Base-by-base conservation (phyloP, 2,888 invertebrate species). In the Sinhomidia bicolor region DNA sequence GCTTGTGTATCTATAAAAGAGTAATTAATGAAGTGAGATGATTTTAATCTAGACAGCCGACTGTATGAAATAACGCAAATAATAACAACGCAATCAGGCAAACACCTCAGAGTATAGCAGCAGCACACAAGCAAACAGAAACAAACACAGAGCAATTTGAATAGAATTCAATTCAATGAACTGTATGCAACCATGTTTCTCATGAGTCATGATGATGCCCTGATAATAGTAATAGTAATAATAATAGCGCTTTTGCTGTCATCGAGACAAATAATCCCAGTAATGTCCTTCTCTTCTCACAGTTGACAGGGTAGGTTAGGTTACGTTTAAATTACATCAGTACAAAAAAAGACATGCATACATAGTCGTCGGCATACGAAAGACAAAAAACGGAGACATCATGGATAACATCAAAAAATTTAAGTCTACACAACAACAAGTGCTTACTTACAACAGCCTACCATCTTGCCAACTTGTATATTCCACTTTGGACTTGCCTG, bases 11-110 rank as follows among this genome's bases (percentile, higher is more conserved):
- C 32, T 36, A 36, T 12, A 68, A 51, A n/a, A 51, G 51, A 51
- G 76, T 76, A 76, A 76, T 76, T 76, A 76, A 76, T 76, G 54
- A 76, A 76, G 76, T 76, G 76, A 76, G n/a, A 51, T 76, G 41
- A 74, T 74, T 20, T 36, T 10, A 68, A 68, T 41, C 68, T 41
- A 60, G n/a, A n/a, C n/a, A n/a, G n/a, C n/a, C n/a, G n/a, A n/a
- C n/a, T n/a, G n/a, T n/a, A n/a, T n/a, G n/a, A n/a, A n/a, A 60
- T 20, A 23, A 20, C 20, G 23, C 60, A 60, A 7, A 60, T 3
- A 6, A 23, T 12, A 60, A 23, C n/a, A n/a, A n/a, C n/a, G n/a
- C n/a, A n/a, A 51, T 17, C 57, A 9, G 17, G 6, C 23, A 6
- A 57, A 17, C 17, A 14, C n/a, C 51, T n/a, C n/a, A 17, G 68